Percentiles rank a stretch among this genome's conserved stretches.
phyloP scores from a whole-genome alignment of 2,113 vertebrate genomes.

The Burhinus bistriatus region DNA sequence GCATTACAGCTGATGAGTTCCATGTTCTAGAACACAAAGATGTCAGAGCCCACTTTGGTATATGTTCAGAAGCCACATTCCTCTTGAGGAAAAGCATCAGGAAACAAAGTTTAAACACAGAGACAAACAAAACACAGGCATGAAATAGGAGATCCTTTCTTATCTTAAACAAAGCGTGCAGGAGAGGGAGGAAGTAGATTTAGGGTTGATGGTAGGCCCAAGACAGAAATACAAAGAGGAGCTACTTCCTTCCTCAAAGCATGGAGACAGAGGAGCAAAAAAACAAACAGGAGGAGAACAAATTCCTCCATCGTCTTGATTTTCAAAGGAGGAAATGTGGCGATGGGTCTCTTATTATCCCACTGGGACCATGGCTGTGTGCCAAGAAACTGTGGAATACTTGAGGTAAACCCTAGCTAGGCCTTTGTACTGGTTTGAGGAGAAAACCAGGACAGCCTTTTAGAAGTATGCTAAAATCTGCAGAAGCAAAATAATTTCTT shows the following conservation, averaged over 20 bases:
- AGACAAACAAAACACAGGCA: not conserved
- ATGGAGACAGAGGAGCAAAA: not conserved
- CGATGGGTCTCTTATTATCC: not conserved
- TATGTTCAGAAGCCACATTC: not conserved
- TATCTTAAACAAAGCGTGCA: not conserved
- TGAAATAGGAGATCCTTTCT: not conserved
- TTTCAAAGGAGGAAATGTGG: not conserved
- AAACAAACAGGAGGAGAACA: not conserved
- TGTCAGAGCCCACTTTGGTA: not conserved
- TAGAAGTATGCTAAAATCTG: constrained; percentile 34
- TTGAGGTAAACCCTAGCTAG: constrained; percentile 41
- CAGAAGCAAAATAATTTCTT: constrained; percentile 33
- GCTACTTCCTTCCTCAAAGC: not conserved
- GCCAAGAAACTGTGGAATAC: not conserved
- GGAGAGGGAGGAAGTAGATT: not conserved
- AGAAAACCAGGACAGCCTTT: not conserved
- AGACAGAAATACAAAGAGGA: not conserved
- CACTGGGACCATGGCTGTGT: not conserved
- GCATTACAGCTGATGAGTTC: not conserved
- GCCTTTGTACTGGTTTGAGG: not conserved
- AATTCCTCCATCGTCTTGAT: not conserved
- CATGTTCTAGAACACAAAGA: not conserved
- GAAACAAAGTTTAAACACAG: not conserved
- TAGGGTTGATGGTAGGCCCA: not conserved
- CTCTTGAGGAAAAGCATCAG: not conserved